Evolutionary conservation across 2,113 vertebrate genomes (phyloP).

Genomic region (Sinosuthora webbiana): DNA sequence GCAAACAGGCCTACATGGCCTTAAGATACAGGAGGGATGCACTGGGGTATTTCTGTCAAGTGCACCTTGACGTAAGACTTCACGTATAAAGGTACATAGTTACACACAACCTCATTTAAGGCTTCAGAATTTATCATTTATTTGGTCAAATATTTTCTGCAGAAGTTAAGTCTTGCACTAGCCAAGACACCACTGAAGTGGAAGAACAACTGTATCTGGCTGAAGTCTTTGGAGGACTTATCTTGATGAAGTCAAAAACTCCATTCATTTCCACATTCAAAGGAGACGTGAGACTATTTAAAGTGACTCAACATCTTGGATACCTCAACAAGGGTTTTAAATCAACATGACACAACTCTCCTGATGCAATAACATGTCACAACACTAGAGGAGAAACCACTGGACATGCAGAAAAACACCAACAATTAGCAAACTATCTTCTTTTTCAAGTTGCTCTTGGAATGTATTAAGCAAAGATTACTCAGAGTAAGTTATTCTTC

Average conservation of each 20-base stretch:
- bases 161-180: neutral
- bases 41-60: neutral
- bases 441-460: neutral
- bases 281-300: neutral
- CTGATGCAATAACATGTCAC: neutral
- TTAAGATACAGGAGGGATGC: neutral
- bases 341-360: neutral
- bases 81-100: neutral
- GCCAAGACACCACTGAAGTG: neutral
- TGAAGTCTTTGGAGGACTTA: neutral
- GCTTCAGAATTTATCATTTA: neutral
- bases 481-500: neutral
- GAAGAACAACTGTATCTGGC: neutral
- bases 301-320: neutral
- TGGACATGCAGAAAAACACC: neutral
- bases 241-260: neutral
- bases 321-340: neutral
- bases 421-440: neutral
- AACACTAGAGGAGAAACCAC: neutral
- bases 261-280: neutral
- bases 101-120: neutral
- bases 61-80: neutral
- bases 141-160: neutral
- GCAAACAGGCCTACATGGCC: neutral
- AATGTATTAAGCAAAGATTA: neutral